Percentiles rank a stretch among this genome's conserved stretches.
Evolutionary conservation across 2,113 vertebrate species (phyloP).

Genomic region (Trachemys scripta): DNA sequence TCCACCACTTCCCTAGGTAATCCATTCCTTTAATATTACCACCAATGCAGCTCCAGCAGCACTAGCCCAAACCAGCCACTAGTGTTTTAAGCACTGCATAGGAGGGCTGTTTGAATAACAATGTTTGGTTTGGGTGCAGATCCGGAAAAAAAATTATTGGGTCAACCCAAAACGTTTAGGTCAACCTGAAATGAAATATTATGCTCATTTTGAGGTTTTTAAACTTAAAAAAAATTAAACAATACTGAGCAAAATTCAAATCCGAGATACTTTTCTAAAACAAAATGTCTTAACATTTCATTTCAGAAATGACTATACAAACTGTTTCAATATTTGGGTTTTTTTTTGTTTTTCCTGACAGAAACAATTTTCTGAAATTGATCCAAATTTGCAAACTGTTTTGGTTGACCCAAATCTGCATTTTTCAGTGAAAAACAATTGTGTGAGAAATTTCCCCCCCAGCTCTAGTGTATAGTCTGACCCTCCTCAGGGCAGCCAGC

Average conservation of each 20-base stretch:
- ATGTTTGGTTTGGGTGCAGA: no score
- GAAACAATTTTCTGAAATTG: neutral
- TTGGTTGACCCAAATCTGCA: neutral
- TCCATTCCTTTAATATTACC: constrained; percentile 46
- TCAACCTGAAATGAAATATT: no score
- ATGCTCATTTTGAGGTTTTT: no score
- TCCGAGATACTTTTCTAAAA: neutral
- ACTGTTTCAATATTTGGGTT: neutral
- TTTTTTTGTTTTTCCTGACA: neutral
- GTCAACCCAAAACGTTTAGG: no score
- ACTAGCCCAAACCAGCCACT: constrained; percentile 40
- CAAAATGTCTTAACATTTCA: neutral
- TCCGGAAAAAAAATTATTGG: no score
- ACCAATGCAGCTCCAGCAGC: constrained; percentile 58
- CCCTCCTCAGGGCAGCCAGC: constrained; percentile 51
- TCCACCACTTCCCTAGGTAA: no score
- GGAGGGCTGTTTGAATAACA: no score
- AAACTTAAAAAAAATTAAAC: no score
- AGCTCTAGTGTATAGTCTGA: constrained; percentile 20
- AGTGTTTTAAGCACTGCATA: constrained; percentile 51
- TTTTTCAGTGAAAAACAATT: neutral
- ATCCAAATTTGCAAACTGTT: neutral
- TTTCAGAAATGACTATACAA: neutral
- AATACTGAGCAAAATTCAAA: neutral
- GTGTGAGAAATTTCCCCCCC: neutral